Evolutionary conservation across 2,888 invertebrate genomes (phyloP).

Genomic region (Taenaris catops): DNA sequence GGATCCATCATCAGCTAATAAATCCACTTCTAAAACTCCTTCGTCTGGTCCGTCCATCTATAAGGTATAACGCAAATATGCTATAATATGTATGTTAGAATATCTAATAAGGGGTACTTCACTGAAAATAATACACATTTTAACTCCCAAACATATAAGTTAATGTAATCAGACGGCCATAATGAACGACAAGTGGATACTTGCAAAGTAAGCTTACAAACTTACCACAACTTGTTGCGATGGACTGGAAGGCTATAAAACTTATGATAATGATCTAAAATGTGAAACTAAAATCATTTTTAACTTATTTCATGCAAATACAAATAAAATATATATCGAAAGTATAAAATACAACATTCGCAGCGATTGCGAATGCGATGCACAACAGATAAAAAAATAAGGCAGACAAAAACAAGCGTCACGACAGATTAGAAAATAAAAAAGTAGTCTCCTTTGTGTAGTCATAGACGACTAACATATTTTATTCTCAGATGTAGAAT

Average conservation of each 20-base stretch:
- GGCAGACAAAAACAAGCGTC: constrained; percentile 1
- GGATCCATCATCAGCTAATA: constrained; percentile 86
- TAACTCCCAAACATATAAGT: constrained; percentile 24
- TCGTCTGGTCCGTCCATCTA: constrained; percentile 77
- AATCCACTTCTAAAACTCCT: constrained; percentile 83
- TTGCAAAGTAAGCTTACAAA: constrained; percentile 46
- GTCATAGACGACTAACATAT: too few species aligned
- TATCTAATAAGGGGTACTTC: too few species aligned
- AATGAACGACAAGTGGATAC: constrained; percentile 68
- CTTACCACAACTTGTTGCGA: constrained; percentile 71
- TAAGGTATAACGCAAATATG: constrained; percentile 31
- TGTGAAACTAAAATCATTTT: constrained; percentile 51
- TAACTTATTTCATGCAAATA: constrained; percentile 28
- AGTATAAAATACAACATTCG: constrained; percentile 53
- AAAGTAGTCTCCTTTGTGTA: too few species aligned
- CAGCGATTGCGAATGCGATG: constrained; percentile 44
- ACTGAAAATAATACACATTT: constrained; percentile 7
- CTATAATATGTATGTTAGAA: too few species aligned
- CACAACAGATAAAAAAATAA: constrained; percentile 20
- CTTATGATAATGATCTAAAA: constrained; percentile 48
- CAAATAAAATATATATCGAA: constrained; percentile 44
- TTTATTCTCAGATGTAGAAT: too few species aligned
- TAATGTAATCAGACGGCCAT: constrained; percentile 70
- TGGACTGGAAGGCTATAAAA: constrained; percentile 52
- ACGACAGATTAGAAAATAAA: too few species aligned